A percentile compares a stretch with the other conserved stretches of the same genome.
phyloP scores from a whole-genome alignment of 2,797 vertebrate genomes.

The Dipus sagitta region DNA sequence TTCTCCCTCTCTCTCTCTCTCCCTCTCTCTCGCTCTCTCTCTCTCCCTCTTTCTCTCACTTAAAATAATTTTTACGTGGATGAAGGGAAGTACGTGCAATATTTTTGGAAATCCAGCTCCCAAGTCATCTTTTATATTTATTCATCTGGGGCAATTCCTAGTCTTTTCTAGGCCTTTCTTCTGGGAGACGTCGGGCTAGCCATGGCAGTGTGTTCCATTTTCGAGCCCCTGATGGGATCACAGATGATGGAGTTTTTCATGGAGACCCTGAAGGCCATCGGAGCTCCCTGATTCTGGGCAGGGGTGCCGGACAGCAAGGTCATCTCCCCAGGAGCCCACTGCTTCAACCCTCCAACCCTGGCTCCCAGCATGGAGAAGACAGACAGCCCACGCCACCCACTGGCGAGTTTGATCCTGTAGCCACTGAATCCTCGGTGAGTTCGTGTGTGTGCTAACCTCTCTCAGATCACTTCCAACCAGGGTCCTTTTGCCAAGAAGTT shows the following conservation, averaged over 20 bases:
- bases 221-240: conserved; percentile 74
- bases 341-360: conserved; percentile 34
- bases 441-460: not conserved
- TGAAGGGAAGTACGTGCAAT: not conserved
- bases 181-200: conserved; percentile 81
- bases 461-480: not conserved
- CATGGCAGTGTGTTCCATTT: conserved; percentile 86
- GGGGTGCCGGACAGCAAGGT: conserved; percentile 90
- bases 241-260: conserved; percentile 88
- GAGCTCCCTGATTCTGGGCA: conserved; percentile 84
- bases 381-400: not conserved
- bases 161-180: conserved; percentile 84
- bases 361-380: conserved; percentile 48
- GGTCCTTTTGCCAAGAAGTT: not conserved
- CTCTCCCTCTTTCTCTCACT: no score
- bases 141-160: conserved; percentile 67
- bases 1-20: no score
- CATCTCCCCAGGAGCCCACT: conserved; percentile 67
- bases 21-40: no score
- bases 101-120: not conserved
- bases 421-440: conserved; percentile 67
- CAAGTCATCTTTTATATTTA: not conserved
- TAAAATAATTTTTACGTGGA: no score
- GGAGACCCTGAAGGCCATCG: conserved; percentile 86
- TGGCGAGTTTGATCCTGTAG: conserved; percentile 52